These are phyloP conservation scores for Melanotaenia parkinsoni DNA, from an alignment of 2,797 vertebrate species.

Conservation along the genomic window DNA sequence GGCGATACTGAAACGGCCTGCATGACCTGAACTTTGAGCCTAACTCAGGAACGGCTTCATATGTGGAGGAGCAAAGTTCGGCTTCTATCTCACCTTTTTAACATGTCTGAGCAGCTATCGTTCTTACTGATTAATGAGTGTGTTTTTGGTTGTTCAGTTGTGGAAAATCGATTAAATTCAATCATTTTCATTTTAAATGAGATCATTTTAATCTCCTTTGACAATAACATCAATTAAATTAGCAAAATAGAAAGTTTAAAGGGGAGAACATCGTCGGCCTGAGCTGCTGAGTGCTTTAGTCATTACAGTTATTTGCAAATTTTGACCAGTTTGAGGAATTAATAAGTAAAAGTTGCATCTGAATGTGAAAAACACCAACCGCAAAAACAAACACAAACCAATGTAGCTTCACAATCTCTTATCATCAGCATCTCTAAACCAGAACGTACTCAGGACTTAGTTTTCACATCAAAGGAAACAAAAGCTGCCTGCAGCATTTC, in stretches of 20 bases:
- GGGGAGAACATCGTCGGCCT: no score
- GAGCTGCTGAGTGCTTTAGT: no score
- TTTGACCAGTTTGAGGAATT: no score
- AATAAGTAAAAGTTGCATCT: no score
- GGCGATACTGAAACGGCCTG: conserved; percentile 29
- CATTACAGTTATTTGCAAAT: no score
- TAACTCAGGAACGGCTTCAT: conserved; percentile 44
- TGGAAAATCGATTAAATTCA: not conserved
- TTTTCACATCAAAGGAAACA: no score
- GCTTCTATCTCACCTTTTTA: conserved; percentile 62
- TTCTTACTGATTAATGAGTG: conserved; percentile 23
- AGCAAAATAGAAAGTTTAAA: no score
- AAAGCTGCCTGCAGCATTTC: no score
- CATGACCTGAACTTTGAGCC: conserved; percentile 76
- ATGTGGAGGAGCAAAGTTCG: conserved; percentile 81
- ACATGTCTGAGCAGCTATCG: conserved; percentile 37
- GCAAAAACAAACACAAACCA: no score
- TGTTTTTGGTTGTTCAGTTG: not conserved
- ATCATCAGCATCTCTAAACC: no score
- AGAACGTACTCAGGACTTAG: no score
- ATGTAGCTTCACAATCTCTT: not conserved
- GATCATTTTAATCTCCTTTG: not conserved
- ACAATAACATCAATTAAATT: not conserved
- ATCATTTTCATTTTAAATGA: not conserved
- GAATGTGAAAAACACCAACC: no score